Base-by-base conservation (phyloP, 1,140 invertebrate genomes). In the Epicauta chinensis region DNA sequence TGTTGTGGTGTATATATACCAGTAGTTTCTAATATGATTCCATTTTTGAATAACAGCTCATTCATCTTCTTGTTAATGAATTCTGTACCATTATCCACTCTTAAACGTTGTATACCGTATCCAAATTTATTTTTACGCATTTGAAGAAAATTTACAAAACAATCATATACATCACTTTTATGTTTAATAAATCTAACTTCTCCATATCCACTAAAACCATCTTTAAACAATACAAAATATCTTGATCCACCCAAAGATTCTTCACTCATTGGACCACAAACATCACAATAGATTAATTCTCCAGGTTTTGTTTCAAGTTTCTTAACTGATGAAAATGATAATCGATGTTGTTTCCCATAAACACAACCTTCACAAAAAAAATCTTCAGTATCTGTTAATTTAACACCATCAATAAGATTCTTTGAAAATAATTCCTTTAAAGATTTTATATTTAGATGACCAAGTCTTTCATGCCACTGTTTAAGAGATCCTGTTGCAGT, bases 291-390 rank as follows among this genome's bases (percentile, higher is more conserved):
- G 23, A 69, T 43, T 29, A 49, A 13, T 16, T 49, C 36, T 3
- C 35, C 35, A 10, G 17, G 46, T 16, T 16, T 12, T 14, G 35
- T 37, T n/a, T n/a, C n/a, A n/a, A n/a, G n/a, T n/a, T n/a, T n/a
- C n/a, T n/a, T n/a, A n/a, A n/a, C n/a, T n/a, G 10, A 15, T 4
- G 12, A 58, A 66, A 69, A 31, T 65, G 57, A n/a, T 9, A 59
- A 38, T 9, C 62, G 34, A 40, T 46, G 51, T 40, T 66, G 63
- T 35, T 71, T 73, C 2, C 70, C 67, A 47, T 64, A 59, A 23
- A 56, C 56, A 63, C 68, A 71, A 5, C 53, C 51, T 41, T 73
- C 67, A 65, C 71, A 71, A 1, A 70, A 61, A 53, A 64, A 66
- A 1, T 53, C 17, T 16, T 35, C 47, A 40, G 6, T 9, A 11